These are phyloP conservation scores for Otolemur crassicaudatus DNA, from an alignment of 2,797 vertebrate genomes.

Conservation along the genomic window DNA sequence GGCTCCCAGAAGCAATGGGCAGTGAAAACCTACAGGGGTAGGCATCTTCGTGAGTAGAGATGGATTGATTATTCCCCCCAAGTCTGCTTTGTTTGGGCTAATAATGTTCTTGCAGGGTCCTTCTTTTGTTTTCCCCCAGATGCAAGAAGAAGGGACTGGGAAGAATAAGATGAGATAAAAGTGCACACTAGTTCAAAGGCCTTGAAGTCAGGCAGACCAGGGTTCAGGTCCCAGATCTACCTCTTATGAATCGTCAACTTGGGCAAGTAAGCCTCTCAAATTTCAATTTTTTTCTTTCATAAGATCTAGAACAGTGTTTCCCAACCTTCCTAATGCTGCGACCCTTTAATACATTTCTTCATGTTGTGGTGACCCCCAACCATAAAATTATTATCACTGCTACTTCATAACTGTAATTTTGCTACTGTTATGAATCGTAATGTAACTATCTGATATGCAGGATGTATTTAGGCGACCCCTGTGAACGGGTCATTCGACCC, in stretches of 20 bases:
- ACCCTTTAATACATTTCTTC: no score
- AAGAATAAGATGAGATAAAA: background rate
- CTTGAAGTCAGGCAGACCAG: background rate
- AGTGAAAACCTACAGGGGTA: background rate
- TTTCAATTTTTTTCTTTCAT: background rate
- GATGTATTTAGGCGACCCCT: no score
- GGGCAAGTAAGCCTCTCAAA: background rate
- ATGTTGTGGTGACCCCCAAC: no score
- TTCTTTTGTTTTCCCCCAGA: background rate
- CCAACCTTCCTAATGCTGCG: no score
- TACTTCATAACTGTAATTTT: no score
- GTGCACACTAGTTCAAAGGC: background rate
- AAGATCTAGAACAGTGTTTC: background rate
- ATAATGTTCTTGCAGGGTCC: background rate
- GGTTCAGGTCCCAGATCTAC: background rate
- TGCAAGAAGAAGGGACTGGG: background rate
- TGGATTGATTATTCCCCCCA: background rate
- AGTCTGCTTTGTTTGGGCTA: background rate
- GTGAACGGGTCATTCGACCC: no score
- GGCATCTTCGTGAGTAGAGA: fast-evolving
- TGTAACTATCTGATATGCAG: no score
- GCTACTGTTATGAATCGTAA: no score
- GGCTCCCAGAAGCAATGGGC: background rate
- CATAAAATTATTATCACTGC: no score
- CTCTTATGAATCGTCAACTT: background rate